Percentiles rank a stretch among this genome's conserved stretches.
Evolutionary conservation across 2,888 invertebrate genomes (phyloP).

Genomic region (Dryocosmus kuriphilus): DNA sequence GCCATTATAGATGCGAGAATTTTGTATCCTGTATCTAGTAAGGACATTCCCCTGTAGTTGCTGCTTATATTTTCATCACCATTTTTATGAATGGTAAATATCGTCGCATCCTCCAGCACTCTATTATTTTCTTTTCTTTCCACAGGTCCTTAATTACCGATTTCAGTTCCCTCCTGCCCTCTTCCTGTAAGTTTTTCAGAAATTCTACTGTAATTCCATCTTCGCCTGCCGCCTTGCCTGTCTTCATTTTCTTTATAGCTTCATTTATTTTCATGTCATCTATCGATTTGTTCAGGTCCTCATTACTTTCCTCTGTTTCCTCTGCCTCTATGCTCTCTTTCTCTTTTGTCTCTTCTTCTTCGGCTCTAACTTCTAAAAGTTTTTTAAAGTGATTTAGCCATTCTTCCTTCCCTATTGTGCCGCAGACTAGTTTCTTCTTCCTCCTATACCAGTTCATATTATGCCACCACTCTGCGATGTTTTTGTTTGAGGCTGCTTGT

Average conservation of each 20-base stretch:
- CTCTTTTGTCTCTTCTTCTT: background rate
- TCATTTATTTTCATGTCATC: background rate
- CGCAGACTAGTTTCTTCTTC: no score
- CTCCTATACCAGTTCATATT: no score
- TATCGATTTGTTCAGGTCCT: background rate
- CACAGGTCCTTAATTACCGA: background rate
- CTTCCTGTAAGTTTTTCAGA: background rate
- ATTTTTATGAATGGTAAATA: background rate
- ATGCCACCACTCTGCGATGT: background rate
- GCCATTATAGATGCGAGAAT: background rate
- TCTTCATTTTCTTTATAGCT: background rate
- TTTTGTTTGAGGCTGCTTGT: no score
- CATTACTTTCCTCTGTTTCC: background rate
- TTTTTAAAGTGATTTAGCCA: no score
- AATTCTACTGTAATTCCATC: background rate
- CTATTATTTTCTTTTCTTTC: background rate
- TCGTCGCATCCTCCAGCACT: background rate
- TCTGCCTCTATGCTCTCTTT: background rate
- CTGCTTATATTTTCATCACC: background rate
- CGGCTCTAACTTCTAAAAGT: no score
- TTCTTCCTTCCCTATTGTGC: no score
- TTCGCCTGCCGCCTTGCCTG: background rate
- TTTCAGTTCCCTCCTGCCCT: background rate
- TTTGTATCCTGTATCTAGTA: background rate
- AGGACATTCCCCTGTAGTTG: background rate